Evolutionary conservation across 2,797 vertebrate genomes (phyloP).

Genomic region (Numenius phaeopus): DNA sequence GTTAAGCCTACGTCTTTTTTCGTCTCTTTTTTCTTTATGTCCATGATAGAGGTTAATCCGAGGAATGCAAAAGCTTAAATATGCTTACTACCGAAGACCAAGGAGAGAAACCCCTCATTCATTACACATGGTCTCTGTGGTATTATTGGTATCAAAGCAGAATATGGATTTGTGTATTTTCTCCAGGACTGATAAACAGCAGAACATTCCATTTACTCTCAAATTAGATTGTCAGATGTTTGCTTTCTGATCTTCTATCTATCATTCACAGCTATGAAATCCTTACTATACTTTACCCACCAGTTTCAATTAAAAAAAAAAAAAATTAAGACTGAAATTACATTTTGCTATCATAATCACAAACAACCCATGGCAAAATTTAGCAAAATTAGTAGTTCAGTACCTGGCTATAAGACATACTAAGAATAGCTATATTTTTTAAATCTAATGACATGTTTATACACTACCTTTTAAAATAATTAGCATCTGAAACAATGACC

Average conservation of each 20-base stretch:
- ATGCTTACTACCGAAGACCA: not conserved
- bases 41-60: not conserved
- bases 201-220: not conserved
- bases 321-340: not conserved
- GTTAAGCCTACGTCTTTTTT: not conserved
- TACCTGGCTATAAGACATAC: not conserved
- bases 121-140: not conserved
- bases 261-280: not conserved
- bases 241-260: not conserved
- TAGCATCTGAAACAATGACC: conserved; percentile 71
- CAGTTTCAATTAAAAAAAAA: not conserved
- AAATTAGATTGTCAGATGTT: not conserved
- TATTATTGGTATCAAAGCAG: not conserved
- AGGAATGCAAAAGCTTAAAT: not conserved
- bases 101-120: not conserved
- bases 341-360: not conserved
- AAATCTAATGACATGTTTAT: conserved; percentile 32
- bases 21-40: not conserved
- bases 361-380: not conserved
- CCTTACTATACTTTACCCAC: not conserved
- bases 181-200: not conserved
- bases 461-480: conserved; percentile 70
- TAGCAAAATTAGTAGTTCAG: not conserved
- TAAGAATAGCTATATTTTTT: not conserved
- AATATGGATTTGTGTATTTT: not conserved